These are phyloP conservation scores for Eulemur rufifrons DNA, from an alignment of 2,113 vertebrate genomes.

Conservation along the genomic window DNA sequence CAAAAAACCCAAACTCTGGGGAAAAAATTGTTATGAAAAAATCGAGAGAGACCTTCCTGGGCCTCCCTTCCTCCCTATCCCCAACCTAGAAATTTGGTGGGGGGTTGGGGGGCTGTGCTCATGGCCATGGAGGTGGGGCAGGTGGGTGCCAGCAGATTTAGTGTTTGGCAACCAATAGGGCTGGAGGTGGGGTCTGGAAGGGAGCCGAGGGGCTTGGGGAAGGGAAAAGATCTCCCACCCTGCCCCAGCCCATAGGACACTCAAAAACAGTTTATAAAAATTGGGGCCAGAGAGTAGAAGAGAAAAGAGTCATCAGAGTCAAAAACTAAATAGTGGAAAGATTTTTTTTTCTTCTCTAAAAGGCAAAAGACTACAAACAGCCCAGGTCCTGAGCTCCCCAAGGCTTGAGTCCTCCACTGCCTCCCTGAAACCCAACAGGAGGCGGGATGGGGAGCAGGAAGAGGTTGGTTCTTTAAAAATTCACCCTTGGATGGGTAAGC, in stretches of 20 bases:
- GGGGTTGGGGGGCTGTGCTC: not conserved
- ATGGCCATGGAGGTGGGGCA: not conserved
- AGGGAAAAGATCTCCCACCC: not conserved
- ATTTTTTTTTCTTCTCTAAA: constrained; percentile 74
- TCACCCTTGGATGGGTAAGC: constrained; percentile 52
- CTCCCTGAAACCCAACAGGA: constrained; percentile 47
- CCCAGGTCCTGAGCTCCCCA: constrained; percentile 70
- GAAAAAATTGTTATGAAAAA: constrained; percentile 56
- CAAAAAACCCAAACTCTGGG: constrained; percentile 45
- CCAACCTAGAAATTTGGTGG: constrained; percentile 26
- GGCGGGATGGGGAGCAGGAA: not conserved
- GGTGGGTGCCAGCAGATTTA: not conserved
- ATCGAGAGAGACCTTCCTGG: not conserved
- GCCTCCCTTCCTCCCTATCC: not conserved
- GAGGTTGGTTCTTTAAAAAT: constrained; percentile 57
- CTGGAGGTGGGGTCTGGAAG: not conserved
- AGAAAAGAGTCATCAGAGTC: constrained; percentile 64
- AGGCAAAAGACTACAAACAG: constrained; percentile 78
- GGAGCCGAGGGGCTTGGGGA: not conserved
- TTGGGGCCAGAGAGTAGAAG: constrained; percentile 18
- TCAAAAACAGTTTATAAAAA: constrained; percentile 73
- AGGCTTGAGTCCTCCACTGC: constrained; percentile 34
- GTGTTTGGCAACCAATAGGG: constrained; percentile 66
- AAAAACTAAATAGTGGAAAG: constrained; percentile 76
- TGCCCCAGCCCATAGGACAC: not conserved